A percentile compares a stretch with the other conserved stretches of the same genome.
phyloP scores from a whole-genome alignment of 1,140 invertebrate genomes.

The Carposina sasakii region DNA sequence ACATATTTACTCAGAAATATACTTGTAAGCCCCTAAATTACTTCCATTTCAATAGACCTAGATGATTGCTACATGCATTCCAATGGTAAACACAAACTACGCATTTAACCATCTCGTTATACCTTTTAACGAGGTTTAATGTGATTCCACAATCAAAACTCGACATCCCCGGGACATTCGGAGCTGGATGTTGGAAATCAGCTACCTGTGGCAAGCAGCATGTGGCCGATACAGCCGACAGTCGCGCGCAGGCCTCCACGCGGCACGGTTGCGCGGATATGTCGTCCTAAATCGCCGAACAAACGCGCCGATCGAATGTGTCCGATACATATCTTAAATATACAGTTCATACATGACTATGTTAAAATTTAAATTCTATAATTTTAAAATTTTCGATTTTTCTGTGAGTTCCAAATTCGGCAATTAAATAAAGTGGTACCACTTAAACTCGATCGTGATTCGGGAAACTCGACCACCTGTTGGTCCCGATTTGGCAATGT shows the following conservation, averaged over 20 bases:
- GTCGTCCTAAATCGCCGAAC: conserved; percentile 30
- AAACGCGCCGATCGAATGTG: not conserved
- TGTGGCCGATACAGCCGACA: conserved; percentile 43
- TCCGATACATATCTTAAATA: not conserved
- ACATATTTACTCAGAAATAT: too few species aligned
- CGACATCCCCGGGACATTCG: too few species aligned
- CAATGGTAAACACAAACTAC: too few species aligned
- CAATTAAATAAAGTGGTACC: not conserved
- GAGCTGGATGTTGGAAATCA: too few species aligned
- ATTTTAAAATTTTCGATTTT: conserved; percentile 11
- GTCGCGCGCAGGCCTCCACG: conserved; percentile 69
- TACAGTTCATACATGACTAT: not conserved
- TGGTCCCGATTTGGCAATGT: conserved; percentile 56
- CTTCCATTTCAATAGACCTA: too few species aligned
- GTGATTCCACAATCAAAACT: too few species aligned
- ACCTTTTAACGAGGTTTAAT: too few species aligned
- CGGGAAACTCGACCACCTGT: conserved; percentile 49
- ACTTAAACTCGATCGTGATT: too few species aligned
- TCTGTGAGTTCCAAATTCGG: not conserved
- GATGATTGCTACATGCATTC: too few species aligned
- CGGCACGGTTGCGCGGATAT: conserved; percentile 56
- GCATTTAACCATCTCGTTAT: too few species aligned
- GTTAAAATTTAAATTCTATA: not conserved
- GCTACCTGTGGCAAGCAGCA: conserved; percentile 60
- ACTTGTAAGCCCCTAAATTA: too few species aligned